A percentile compares a stretch with the other conserved stretches of the same genome.
phyloP scores from a whole-genome alignment of 2,888 invertebrate genomes.

The Chorisops tibialis region DNA sequence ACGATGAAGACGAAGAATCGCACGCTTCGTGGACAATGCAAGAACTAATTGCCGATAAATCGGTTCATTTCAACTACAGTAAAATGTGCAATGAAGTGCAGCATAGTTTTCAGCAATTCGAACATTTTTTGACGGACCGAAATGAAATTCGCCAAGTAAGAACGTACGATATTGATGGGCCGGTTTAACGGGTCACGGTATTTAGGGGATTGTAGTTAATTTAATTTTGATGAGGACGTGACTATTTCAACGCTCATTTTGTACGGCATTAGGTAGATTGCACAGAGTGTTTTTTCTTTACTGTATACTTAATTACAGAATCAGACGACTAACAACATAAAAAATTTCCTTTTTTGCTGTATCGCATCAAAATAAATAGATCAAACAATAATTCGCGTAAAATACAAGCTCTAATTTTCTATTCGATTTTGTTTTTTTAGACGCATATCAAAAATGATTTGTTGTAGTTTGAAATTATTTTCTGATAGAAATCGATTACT shows the following conservation, averaged over 20 bases:
- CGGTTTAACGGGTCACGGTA: slow-evolving; percentile 40
- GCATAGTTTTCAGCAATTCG: slow-evolving; percentile 47
- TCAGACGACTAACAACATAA: too few relatives aligned
- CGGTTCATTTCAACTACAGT: slow-evolving; percentile 38
- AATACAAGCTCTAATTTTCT: slow-evolving; percentile 1
- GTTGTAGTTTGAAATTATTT: too few relatives aligned
- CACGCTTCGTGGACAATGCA: slow-evolving; percentile 48
- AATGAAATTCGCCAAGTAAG: slow-evolving; percentile 39
- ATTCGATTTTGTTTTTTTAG: too few relatives aligned
- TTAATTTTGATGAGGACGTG: too few relatives aligned
- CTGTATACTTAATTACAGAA: too few relatives aligned
- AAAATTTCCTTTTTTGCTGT: too few relatives aligned
- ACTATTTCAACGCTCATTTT: too few relatives aligned
- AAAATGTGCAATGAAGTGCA: slow-evolving; percentile 46
- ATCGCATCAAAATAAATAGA: slow-evolving; percentile 13
- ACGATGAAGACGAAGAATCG: slow-evolving; percentile 23
- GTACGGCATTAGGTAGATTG: too few relatives aligned
- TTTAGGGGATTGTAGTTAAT: not conserved
- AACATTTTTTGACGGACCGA: slow-evolving; percentile 43
- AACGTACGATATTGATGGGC: slow-evolving; percentile 59
- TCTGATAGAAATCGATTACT: too few relatives aligned
- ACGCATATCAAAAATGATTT: too few relatives aligned
- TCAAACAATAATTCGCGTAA: slow-evolving; percentile 20
- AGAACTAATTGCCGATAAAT: slow-evolving; percentile 48
- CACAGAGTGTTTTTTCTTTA: too few relatives aligned